Evolutionary conservation across 1,140 invertebrate genomes (phyloP).

Genomic region (Pomacea maculata): DNA sequence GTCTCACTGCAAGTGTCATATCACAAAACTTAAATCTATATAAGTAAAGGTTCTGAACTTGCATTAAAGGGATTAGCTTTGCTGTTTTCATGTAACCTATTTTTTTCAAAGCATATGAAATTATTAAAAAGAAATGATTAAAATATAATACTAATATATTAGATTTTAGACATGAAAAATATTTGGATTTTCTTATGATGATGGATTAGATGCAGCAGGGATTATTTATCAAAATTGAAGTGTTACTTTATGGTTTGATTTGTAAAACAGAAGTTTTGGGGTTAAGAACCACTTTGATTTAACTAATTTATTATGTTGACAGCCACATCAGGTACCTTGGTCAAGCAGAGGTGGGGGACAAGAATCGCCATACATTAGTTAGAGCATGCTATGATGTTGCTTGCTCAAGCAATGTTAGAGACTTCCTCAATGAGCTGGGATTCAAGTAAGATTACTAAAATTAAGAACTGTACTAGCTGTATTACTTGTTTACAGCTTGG

Average conservation of each 20-base stretch:
- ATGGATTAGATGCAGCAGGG: background rate
- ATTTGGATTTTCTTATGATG: too few species aligned
- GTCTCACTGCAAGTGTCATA: background rate
- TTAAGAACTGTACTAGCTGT: background rate
- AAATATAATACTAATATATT: background rate
- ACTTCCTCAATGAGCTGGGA: slow-evolving; percentile 92
- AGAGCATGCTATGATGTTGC: slow-evolving; percentile 91
- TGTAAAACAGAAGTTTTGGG: background rate
- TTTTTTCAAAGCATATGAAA: background rate
- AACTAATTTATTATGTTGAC: slow-evolving; percentile 64
- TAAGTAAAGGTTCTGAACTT: background rate
- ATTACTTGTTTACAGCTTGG: background rate
- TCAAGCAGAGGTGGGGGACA: slow-evolving; percentile 87
- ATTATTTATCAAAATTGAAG: background rate
- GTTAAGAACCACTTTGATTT: too few species aligned
- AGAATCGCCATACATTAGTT: slow-evolving; percentile 87
- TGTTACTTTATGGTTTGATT: background rate
- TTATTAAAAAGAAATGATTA: background rate
- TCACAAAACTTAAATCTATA: background rate
- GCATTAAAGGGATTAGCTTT: background rate
- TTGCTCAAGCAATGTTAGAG: slow-evolving; percentile 86
- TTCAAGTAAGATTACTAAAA: slow-evolving; percentile 59
- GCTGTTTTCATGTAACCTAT: background rate
- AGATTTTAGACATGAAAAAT: background rate
- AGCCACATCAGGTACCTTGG: slow-evolving; percentile 89